Conservation (phyloP, 2,888 invertebrate genomes). For the Parnassius orleans region DNA sequence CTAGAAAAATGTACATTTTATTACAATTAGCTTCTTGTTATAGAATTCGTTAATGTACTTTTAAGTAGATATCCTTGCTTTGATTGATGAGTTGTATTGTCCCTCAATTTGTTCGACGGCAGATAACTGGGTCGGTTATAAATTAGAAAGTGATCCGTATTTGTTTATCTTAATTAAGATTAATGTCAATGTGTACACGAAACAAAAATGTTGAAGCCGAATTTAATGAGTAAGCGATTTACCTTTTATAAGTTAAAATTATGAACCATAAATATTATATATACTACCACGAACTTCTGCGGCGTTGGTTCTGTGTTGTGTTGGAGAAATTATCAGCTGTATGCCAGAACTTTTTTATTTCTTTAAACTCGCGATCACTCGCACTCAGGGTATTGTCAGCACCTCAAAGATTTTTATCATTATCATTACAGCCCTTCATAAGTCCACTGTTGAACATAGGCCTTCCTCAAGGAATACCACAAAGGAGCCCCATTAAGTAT, state of each 20-base stretch:
- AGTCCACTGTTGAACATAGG: too few species aligned
- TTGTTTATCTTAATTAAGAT: slow-evolving; percentile 70
- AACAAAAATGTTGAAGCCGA: slow-evolving; percentile 8
- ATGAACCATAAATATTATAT: too few species aligned
- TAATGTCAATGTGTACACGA: slow-evolving; percentile 45
- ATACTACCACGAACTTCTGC: too few species aligned
- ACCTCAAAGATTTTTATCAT: too few species aligned
- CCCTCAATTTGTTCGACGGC: slow-evolving; percentile 50
- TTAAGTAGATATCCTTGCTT: slow-evolving; percentile 73
- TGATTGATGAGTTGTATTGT: slow-evolving; percentile 72
- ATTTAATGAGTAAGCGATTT: slow-evolving; percentile 11
- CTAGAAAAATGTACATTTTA: slow-evolving; percentile 26
- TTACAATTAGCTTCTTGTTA: slow-evolving; percentile 49
- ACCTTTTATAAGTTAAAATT: neutral
- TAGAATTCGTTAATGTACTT: slow-evolving; percentile 62
- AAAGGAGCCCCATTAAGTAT: too few species aligned
- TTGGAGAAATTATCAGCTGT: too few species aligned
- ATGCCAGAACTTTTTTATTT: too few species aligned
- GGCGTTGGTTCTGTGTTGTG: too few species aligned
- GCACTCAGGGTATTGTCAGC: too few species aligned
- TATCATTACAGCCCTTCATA: too few species aligned
- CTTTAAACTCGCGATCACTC: too few species aligned
- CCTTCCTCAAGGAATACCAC: too few species aligned
- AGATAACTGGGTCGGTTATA: slow-evolving; percentile 52
- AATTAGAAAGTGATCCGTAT: slow-evolving; percentile 59